These are phyloP conservation scores for Crocodylus rhombifer DNA, from an alignment of 2,797 vertebrate species.

Conservation along the genomic window DNA sequence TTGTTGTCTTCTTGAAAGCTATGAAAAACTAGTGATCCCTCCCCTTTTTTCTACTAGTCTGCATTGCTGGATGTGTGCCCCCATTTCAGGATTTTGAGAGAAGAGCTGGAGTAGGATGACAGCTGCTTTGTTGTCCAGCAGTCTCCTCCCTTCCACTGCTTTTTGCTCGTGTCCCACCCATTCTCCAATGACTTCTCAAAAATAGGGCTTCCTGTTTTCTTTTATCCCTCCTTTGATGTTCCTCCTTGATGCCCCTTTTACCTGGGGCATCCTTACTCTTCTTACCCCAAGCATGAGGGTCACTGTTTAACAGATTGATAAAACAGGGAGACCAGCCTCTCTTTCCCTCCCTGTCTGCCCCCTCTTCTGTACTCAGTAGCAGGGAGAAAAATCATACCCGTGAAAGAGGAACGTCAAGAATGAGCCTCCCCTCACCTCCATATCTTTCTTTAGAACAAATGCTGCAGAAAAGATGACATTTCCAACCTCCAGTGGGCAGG, in stretches of 20 bases:
- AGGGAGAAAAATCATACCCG: fast-evolving
- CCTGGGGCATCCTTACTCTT: neutral
- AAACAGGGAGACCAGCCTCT: neutral
- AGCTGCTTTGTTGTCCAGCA: neutral
- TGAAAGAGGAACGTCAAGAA: neutral
- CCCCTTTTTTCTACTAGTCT: too few species aligned
- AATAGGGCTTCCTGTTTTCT: neutral
- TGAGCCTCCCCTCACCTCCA: neutral
- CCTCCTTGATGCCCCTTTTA: neutral
- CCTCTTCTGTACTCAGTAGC: neutral
- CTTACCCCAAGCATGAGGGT: neutral
- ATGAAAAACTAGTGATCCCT: neutral
- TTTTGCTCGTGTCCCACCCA: neutral
- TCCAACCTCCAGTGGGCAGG: fast-evolving
- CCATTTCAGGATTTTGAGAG: neutral
- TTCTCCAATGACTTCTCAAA: neutral
- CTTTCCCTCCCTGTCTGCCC: neutral
- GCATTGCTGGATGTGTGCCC: too few species aligned
- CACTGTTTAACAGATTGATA: neutral
- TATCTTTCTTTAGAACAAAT: neutral
- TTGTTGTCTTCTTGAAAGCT: neutral
- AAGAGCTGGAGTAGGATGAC: neutral
- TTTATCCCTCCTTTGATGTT: neutral
- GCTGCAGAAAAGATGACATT: neutral
- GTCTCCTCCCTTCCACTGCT: neutral